Evolutionary conservation across 2,888 invertebrate genomes (phyloP), one percentile per base, ranked within the genome.

Genomic region (Caenorhabditis parvicauda): DNA sequence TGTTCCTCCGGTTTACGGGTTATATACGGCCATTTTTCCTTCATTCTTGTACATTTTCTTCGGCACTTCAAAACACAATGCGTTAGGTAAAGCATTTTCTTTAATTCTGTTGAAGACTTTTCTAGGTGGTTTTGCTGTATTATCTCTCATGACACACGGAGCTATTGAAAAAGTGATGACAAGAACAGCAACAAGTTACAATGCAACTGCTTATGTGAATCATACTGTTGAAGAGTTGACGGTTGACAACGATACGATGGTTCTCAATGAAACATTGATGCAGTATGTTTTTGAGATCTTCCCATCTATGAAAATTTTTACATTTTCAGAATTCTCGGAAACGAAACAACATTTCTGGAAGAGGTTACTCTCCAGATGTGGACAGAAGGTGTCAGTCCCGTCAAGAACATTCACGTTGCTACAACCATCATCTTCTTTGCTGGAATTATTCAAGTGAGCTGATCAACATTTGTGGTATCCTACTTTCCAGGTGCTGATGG

Each of bases 11-110:
- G 79, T 79, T 19, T 79, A 78, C 51, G 79, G 79, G 22, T 64
- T 79, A 29, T 79, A 79, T 55, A 78, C 79, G 14, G 75, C 77
- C 43, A 79, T 79, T 44, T 79, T 79, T 44, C 78, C 79, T 2
- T 71, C 77, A n/a, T 79, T 79, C 45, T 63, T 77, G 29, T 79
- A 79, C 56, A 75, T 79, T 39, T 67, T 79, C 49, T 79, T 79
- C 48, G 79, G 79, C n/a, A 74, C 79, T 44, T 76, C 76, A 29
- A 75, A 76, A 57, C 75, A 79, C 52, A 76, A 77, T 58, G 70
- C 79, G 19, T 54, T 79, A 17, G 77, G 77, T 72, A 53, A 53
- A 46, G 42, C 28, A 12, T 12, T 17, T 14, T 5, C 1, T 7
- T n/a, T 19, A 49, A 49, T 37, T 25, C 21, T n/a, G 9, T 5